Base-by-base conservation (phyloP, 2,797 vertebrate genomes). In the Tokudaia tokunoshimensis region DNA sequence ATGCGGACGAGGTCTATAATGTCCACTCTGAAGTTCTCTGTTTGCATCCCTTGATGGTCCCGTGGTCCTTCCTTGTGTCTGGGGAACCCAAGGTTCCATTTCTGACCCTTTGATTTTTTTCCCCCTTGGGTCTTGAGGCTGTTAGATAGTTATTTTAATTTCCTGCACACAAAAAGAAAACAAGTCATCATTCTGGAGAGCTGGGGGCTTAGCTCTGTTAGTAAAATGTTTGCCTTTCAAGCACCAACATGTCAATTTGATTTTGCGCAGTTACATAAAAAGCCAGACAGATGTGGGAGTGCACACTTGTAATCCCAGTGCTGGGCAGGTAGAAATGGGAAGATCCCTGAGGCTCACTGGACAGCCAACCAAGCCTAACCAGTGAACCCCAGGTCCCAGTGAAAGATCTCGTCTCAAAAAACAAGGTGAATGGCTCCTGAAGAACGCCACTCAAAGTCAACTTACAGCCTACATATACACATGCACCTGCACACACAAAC, bases 41-140 rank as follows among this genome's bases (percentile, higher is more conserved):
- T 92, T 94, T 63, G 88, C 55, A 34, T 96, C 97, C 0, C 84
- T 41, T 0, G 87, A 83, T 11, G 3, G 3, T 7, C 90, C 44
- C 34, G 34, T 63, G 9, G 59, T 84, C 41, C 96, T 98, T 34
- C 95, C 96, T 57, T 0, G 0, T 3, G 96, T n/a, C 61, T 97
- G 97, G 8, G 97, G 97, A 83, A 61, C 57, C 97, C 98, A 63
- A 79, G 97, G 95, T 13, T 99, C 98, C 99, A 99, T 99, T 67
- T 22, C 20, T 8, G 17, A 15, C 20, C 63, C 44, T 81, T 74
- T 0, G 0, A 94, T 29, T 83, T 59, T 57, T 29, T 2, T 41
- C 41, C 41, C 37, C 94, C 83, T 57, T 96, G 2, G 10, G 0
- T 55, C 96, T 79, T 59, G 26, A 83, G 26, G 91, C 50, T 41